A percentile compares a stretch with the other conserved stretches of the same genome.
Conservation (phyloP, 2,797 vertebrate species). For the Mormyrops attenuatus region DNA sequence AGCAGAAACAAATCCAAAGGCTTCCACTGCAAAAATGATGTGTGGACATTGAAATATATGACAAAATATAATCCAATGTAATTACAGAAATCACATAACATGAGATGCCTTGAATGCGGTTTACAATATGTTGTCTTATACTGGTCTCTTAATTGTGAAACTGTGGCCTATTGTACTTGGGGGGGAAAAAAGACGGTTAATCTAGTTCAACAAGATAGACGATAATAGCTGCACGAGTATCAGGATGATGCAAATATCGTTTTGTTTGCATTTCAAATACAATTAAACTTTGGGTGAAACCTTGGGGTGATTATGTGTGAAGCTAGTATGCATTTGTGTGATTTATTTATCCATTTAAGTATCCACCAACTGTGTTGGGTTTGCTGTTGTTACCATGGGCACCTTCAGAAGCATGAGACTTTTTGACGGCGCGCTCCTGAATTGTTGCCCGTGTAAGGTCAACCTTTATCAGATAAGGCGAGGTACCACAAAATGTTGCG, state of each 20-base stretch:
- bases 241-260: background rate
- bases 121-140: background rate
- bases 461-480: background rate
- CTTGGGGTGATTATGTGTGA: background rate
- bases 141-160: slow-evolving; percentile 1
- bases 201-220: background rate
- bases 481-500: background rate
- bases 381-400: background rate
- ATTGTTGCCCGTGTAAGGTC: background rate
- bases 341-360: background rate
- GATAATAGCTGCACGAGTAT: background rate
- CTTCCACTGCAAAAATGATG: background rate
- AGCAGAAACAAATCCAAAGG: background rate
- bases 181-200: background rate
- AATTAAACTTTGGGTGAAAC: background rate
- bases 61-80: background rate
- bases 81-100: background rate
- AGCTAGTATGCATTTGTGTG: background rate
- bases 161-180: background rate
- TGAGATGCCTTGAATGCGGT: background rate
- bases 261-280: slow-evolving; percentile 4
- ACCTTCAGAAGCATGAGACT: background rate
- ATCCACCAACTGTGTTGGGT: too few relatives aligned
- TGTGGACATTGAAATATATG: background rate
- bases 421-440: background rate